Evolutionary conservation across 2,113 vertebrate genomes (phyloP), one percentile per base, ranked within the genome.

Genomic region (Morone saxatilis): DNA sequence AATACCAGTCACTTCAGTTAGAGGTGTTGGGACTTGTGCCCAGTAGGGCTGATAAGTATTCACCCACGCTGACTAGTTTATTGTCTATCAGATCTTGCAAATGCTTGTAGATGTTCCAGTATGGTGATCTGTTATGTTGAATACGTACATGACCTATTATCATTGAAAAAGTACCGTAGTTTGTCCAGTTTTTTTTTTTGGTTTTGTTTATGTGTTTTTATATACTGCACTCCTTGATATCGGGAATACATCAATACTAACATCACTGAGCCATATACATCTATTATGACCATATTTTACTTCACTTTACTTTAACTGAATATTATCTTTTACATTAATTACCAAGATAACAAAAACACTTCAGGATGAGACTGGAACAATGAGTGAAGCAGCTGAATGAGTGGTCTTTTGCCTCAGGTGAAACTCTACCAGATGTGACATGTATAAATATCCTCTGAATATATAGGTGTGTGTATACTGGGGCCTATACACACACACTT

Each of bases 381-480:
- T 54, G 25, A 36, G 31, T 76, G n/a, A 56, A 85, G 67, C 19
- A 47, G 20, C 19, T 60, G 11, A 61, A 45, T 0, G 14, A 31
- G 5, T 57, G 10, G 36, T 65, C 38, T 60, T 70, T 47, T 40
- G 48, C 69, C 69, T 75, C 36, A 7, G 43, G 73, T 68, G 17
- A 80, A 71, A 66, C 20, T 73, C 7, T n/a, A 48, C 12, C 67
- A 60, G 38, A 75, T 82, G 59, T 38, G 51, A 22, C 36, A 57
- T 63, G 53, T 40, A 41, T 88, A 80, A 84, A 80, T 80, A 68
- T 19, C 51, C 9, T 71, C 0, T 40, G 17, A 53, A 22, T 47
- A 19, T 11, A 80, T 62, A 71, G 19, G 7, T 72, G 47, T 53
- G 48, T 76, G 12, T 69, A 43, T 38, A 17, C 61, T 2, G 6